Percentiles rank a stretch among this genome's conserved stretches.
Evolutionary conservation across 2,888 invertebrate species (phyloP).

Genomic region (Ceramica pisi): DNA sequence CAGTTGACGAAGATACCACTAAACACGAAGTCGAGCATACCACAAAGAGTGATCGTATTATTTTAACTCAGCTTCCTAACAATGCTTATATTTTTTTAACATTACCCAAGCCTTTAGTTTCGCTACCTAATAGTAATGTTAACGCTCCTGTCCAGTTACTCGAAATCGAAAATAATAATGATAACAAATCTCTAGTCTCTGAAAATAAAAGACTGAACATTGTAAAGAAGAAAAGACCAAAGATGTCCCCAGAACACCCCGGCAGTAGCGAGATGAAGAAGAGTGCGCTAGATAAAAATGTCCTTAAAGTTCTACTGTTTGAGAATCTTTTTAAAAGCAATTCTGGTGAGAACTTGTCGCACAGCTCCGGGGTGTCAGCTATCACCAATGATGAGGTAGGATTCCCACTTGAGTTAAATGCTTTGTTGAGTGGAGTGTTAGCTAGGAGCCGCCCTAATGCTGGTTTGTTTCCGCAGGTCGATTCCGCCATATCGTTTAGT

Average conservation of each 20-base stretch:
- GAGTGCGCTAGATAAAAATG: slow-evolving; percentile 75
- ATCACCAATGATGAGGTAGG: slow-evolving; percentile 81
- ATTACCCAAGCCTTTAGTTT: slow-evolving; percentile 77
- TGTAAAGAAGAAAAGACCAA: slow-evolving; percentile 71
- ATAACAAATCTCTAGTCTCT: slow-evolving; percentile 60
- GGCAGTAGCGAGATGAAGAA: slow-evolving; percentile 70
- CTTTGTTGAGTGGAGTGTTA: slow-evolving; percentile 40
- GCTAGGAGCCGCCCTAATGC: slow-evolving; percentile 54
- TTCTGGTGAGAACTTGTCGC: slow-evolving; percentile 70
- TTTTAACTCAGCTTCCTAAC: slow-evolving; percentile 77
- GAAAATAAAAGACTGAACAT: slow-evolving; percentile 60
- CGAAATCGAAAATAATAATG: slow-evolving; percentile 67
- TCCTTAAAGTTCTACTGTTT: slow-evolving; percentile 81
- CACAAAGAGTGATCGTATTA: slow-evolving; percentile 61
- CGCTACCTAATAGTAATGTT: slow-evolving; percentile 62
- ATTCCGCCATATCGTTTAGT: slow-evolving; percentile 88
- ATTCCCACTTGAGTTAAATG: slow-evolving; percentile 59
- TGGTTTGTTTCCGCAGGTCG: slow-evolving; percentile 81
- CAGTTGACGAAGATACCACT: not conserved
- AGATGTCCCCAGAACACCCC: slow-evolving; percentile 64
- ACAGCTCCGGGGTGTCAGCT: slow-evolving; percentile 68
- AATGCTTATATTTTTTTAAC: slow-evolving; percentile 83
- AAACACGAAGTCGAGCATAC: slow-evolving; percentile 40
- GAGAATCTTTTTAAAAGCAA: slow-evolving; percentile 78
- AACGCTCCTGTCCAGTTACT: slow-evolving; percentile 58